These are phyloP conservation scores for Drosophila infuscata DNA, from an alignment of 2,888 invertebrate species.

Conservation along the genomic window DNA sequence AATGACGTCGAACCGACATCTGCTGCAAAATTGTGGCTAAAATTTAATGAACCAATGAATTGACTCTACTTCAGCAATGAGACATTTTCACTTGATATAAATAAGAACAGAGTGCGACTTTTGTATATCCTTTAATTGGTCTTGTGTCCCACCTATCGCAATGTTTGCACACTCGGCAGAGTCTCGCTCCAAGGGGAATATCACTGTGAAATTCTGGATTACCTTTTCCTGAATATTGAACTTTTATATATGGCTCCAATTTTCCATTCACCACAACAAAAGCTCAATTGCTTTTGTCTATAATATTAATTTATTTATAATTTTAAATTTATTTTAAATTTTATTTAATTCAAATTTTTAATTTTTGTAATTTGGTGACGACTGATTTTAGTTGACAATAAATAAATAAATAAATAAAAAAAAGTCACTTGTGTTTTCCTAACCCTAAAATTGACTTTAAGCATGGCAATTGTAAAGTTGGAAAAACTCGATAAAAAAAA, in stretches of 20 bases:
- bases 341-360: background rate
- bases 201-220: no score
- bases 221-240: no score
- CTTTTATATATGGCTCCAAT: no score
- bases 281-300: no score
- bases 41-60: background rate
- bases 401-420: no score
- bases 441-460: background rate
- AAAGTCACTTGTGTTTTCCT: no score
- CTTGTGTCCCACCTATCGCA: background rate
- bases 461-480: background rate
- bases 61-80: background rate
- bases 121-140: background rate
- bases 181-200: background rate
- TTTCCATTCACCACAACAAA: no score
- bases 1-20: background rate
- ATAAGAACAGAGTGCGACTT: background rate
- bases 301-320: no score
- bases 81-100: background rate
- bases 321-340: background rate
- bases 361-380: no score
- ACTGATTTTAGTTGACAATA: no score
- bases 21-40: background rate
- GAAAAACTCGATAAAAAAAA: background rate
- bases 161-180: background rate